Evolutionary conservation across 2,113 vertebrate species (phyloP).

Genomic region (Lepidothrix coronata): DNA sequence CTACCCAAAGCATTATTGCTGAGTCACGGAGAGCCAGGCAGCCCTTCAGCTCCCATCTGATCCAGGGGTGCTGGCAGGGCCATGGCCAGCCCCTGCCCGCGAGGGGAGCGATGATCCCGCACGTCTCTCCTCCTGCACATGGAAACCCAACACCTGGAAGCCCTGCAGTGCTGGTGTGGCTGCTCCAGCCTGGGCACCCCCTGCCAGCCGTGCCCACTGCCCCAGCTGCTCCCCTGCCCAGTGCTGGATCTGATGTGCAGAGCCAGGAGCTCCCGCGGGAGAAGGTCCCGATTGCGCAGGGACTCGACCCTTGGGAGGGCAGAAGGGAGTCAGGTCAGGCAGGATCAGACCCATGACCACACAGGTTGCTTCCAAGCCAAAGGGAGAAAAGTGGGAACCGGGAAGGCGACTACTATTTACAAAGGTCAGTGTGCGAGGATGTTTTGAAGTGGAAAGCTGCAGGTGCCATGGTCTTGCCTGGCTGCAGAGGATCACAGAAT

Average conservation of each 20-base stretch:
- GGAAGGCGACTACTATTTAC: rapidly evolving
- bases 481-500: neutral
- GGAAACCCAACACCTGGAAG: neutral
- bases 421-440: neutral
- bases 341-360: neutral
- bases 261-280: rapidly evolving
- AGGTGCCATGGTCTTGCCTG: rapidly evolving
- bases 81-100: neutral
- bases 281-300: rapidly evolving
- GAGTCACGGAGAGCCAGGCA: conserved; percentile 54
- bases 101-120: rapidly evolving
- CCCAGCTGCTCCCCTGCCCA: rapidly evolving
- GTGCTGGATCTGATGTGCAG: neutral
- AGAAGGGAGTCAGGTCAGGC: neutral
- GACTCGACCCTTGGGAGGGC: neutral
- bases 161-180: rapidly evolving
- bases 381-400: neutral
- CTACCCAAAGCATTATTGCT: conserved; percentile 72
- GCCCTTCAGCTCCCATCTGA: conserved; percentile 20
- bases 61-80: neutral
- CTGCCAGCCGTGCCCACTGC: rapidly evolving
- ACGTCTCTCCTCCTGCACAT: rapidly evolving
- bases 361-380: neutral
- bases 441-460: neutral
- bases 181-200: rapidly evolving